Evolutionary conservation across 53 echinoderm and acorn worm genomes (phyloP).

Genomic region (Luidia sarsii): DNA sequence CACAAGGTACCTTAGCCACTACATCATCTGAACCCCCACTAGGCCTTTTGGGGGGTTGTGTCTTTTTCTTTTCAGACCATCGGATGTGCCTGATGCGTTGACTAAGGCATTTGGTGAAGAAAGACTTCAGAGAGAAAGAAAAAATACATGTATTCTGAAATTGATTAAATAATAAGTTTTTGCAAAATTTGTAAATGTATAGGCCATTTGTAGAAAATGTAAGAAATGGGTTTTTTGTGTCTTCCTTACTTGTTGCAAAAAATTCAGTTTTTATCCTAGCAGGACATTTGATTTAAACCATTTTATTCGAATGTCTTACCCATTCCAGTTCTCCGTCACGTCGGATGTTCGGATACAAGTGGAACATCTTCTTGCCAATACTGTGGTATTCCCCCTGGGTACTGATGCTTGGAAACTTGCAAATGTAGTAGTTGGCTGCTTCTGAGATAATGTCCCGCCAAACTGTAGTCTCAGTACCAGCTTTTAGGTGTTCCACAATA

Average conservation of each 20-base stretch:
- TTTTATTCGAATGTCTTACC: too few relatives aligned
- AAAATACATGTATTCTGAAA: too few relatives aligned
- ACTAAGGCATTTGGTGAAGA: slow-evolving; percentile 46
- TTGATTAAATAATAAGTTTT: too few relatives aligned
- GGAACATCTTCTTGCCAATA: slow-evolving; percentile 37
- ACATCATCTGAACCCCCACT: background rate
- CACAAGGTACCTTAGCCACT: background rate
- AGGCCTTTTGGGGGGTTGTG: background rate
- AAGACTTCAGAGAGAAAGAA: slow-evolving; percentile 13
- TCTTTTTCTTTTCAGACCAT: slow-evolving; percentile 32
- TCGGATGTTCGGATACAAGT: slow-evolving; percentile 6
- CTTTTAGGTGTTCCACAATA: background rate
- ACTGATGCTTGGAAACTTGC: background rate
- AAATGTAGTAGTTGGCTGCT: slow-evolving; percentile 28
- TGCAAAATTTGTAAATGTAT: too few relatives aligned
- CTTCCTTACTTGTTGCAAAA: too few relatives aligned
- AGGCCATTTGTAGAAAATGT: too few relatives aligned
- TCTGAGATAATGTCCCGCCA: slow-evolving; percentile 23
- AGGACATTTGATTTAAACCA: too few relatives aligned
- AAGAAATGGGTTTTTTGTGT: too few relatives aligned
- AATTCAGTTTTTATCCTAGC: too few relatives aligned
- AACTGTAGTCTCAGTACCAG: slow-evolving; percentile 12
- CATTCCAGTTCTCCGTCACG: slow-evolving; percentile 36
- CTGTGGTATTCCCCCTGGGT: background rate
- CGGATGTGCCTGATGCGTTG: slow-evolving; percentile 55